phyloP scores from a whole-genome alignment of 2,797 vertebrate species.

The Falco cherrug region DNA sequence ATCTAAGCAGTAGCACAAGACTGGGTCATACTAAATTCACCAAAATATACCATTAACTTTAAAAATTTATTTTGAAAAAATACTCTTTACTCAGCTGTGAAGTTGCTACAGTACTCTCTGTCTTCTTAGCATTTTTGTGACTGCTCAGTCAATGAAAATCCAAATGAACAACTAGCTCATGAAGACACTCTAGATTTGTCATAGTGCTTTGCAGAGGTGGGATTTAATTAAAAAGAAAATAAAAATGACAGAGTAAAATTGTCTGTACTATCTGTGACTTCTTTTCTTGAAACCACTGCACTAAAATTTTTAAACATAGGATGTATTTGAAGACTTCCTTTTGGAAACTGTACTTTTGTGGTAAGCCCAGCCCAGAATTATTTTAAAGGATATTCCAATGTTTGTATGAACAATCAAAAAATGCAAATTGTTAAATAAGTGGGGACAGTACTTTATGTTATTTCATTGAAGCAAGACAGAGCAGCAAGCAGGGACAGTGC shows the following conservation, averaged over 20 bases:
- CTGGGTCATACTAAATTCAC: background rate
- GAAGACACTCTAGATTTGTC: background rate
- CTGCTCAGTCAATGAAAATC: background rate
- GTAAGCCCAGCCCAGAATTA: background rate
- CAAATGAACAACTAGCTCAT: background rate
- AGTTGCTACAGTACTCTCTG: background rate
- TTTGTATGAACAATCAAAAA: background rate
- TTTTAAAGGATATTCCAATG: background rate
- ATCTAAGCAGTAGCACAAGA: background rate
- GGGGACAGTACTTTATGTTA: background rate
- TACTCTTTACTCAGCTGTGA: background rate
- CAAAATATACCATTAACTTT: background rate
- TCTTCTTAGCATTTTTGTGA: background rate
- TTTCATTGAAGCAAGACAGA: background rate
- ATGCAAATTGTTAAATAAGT: background rate
- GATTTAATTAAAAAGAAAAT: constrained; percentile 11
- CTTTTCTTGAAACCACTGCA: background rate
- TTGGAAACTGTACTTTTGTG: background rate
- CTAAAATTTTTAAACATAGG: background rate
- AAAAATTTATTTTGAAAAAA: background rate
- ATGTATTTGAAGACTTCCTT: background rate
- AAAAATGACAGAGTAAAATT: background rate
- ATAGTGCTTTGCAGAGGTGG: background rate
- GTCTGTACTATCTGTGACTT: background rate
- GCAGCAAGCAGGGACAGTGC: rapidly evolving